phyloP scores from a whole-genome alignment of 2,113 vertebrate genomes.

The Stictonetta naevosa region DNA sequence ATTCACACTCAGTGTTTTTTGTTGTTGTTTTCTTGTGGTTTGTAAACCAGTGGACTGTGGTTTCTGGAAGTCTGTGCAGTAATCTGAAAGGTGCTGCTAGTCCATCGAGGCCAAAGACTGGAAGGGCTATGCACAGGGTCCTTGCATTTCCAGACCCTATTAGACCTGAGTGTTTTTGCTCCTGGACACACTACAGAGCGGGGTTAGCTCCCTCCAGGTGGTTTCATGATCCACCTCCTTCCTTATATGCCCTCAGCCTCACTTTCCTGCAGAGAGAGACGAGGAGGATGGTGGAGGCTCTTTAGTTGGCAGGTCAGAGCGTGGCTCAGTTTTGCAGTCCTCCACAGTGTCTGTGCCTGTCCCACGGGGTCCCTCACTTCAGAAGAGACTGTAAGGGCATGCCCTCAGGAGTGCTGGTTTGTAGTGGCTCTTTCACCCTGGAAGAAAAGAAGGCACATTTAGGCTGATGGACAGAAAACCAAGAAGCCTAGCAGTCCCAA shows the following conservation, averaged over 20 bases:
- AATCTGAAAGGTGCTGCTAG: neutral
- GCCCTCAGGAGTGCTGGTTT: rapidly evolving
- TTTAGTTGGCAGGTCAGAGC: neutral
- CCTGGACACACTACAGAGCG: neutral
- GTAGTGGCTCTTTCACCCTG: neutral
- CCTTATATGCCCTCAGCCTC: neutral
- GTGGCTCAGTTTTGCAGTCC: neutral
- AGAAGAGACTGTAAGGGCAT: neutral
- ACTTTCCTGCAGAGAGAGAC: neutral
- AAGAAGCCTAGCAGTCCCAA: rapidly evolving
- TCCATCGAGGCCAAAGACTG: neutral
- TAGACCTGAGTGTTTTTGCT: neutral
- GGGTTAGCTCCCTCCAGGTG: neutral
- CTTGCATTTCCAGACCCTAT: neutral
- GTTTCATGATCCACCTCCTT: neutral
- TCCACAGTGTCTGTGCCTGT: neutral
- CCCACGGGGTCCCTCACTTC: neutral
- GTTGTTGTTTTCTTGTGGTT: neutral
- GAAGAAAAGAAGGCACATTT: rapidly evolving
- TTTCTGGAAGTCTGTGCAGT: neutral
- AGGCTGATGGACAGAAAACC: neutral
- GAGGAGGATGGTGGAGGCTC: neutral
- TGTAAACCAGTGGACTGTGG: neutral
- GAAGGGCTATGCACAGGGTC: neutral
- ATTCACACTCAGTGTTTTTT: neutral